These are phyloP conservation scores for Acromyrmex echinatior DNA, from an alignment of 1,140 invertebrate genomes.

Conservation along the genomic window DNA sequence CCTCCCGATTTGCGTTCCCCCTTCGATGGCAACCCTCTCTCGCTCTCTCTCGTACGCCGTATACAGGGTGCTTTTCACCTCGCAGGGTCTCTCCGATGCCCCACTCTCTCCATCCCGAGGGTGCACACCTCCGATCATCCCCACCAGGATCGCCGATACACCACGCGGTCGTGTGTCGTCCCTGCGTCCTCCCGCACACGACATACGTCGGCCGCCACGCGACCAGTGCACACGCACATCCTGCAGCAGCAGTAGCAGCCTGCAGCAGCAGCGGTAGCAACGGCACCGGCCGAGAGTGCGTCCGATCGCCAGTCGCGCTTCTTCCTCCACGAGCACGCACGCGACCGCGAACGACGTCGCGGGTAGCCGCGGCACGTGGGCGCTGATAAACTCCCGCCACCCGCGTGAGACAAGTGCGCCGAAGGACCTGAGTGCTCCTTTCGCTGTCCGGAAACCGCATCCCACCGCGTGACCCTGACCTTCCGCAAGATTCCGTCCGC, in stretches of 20 bases:
- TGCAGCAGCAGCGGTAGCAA: neutral
- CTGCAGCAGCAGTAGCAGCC: slow-evolving; percentile 39
- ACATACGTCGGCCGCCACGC: slow-evolving; percentile 87
- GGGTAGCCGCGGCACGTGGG: slow-evolving; percentile 69
- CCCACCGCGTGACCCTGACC: neutral
- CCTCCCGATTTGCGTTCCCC: slow-evolving; percentile 66
- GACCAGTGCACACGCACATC: slow-evolving; percentile 84
- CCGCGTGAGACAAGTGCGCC: slow-evolving; percentile 57
- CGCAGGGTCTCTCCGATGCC: slow-evolving; percentile 19
- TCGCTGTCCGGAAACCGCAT: slow-evolving; percentile 14
- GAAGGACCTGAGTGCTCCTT: slow-evolving; percentile 42
- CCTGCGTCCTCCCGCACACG: slow-evolving; percentile 84
- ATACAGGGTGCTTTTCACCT: slow-evolving; percentile 65
- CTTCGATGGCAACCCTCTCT: slow-evolving; percentile 41
- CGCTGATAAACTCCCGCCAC: slow-evolving; percentile 42
- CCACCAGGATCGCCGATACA: slow-evolving; percentile 63
- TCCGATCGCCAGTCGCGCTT: slow-evolving; percentile 22
- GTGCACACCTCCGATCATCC: slow-evolving; percentile 67
- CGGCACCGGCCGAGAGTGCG: slow-evolving; percentile 31
- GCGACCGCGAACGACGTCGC: slow-evolving; percentile 64
- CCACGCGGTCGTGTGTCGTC: slow-evolving; percentile 85
- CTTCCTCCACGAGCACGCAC: slow-evolving; percentile 59
- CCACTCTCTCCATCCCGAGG: slow-evolving; percentile 50
- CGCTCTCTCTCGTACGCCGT: slow-evolving; percentile 22
- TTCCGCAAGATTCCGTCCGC: neutral